Conservation (phyloP, 2,113 vertebrate species). For the Chrysochloris asiatica region DNA sequence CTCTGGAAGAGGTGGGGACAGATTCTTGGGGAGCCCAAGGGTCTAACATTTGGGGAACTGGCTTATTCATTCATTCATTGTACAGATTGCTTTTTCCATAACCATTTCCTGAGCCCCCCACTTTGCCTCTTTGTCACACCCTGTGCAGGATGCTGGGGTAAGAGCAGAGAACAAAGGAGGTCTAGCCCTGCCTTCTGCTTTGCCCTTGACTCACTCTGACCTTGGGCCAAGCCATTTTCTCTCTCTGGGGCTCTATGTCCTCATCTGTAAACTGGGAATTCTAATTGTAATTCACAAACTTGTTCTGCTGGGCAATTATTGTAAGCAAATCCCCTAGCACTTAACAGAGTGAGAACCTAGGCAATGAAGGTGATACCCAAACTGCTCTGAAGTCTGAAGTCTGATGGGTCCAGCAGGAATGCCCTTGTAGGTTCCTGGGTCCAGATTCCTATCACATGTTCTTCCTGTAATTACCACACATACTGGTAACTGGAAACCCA, state of each 20-base stretch:
- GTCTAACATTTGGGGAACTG: not conserved
- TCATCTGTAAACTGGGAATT: not conserved
- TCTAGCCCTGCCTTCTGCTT: not conserved
- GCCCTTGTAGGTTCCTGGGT: not conserved
- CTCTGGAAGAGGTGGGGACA: not conserved
- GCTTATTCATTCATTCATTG: not conserved
- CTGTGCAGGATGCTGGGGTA: not conserved
- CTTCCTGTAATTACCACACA: not conserved
- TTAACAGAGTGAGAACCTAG: not conserved
- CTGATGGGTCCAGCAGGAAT: not conserved
- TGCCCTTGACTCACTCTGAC: not conserved
- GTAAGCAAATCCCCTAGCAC: not conserved
- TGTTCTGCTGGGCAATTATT: not conserved
- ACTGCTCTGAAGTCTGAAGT: not conserved
- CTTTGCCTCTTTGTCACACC: not conserved
- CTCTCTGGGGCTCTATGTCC: not conserved
- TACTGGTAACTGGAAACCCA: not conserved
- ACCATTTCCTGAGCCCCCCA: not conserved
- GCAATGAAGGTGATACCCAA: not conserved
- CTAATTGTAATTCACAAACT: not conserved
- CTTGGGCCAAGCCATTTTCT: not conserved
- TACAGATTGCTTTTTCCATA: not conserved
- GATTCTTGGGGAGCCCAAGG: not conserved
- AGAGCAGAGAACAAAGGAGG: constrained; percentile 11
- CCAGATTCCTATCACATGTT: not conserved